Evolutionary conservation across 2,113 vertebrate species (phyloP).

Genomic region (Anseranas semipalmata): DNA sequence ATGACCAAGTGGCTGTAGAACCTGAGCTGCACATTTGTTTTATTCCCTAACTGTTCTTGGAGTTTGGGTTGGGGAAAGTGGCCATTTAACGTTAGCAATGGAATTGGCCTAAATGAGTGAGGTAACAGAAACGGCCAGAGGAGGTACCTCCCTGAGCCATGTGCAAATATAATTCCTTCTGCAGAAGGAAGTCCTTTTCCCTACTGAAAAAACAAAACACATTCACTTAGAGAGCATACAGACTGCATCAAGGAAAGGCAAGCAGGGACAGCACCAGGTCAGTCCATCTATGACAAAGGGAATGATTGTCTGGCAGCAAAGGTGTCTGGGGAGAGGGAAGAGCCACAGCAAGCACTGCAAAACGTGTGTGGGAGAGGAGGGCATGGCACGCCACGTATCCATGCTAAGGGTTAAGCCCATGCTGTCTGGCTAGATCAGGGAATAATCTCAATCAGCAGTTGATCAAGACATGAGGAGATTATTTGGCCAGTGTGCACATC

Average conservation of each 20-base stretch:
- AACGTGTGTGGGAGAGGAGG: neutral
- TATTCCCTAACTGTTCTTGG: neutral
- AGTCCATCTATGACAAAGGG: slow-evolving; percentile 14
- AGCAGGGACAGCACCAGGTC: slow-evolving; percentile 58
- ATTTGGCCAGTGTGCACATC: slow-evolving; percentile 65
- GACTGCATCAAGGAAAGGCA: slow-evolving; percentile 52
- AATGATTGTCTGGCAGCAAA: slow-evolving; percentile 63
- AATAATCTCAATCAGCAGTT: neutral
- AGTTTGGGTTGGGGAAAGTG: slow-evolving; percentile 13
- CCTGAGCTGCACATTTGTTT: neutral
- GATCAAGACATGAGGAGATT: neutral
- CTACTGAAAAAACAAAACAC: slow-evolving; percentile 18
- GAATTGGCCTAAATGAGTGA: slow-evolving; percentile 75
- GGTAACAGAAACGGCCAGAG: slow-evolving; percentile 78
- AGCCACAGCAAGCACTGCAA: slow-evolving; percentile 3
- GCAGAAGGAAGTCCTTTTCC: slow-evolving; percentile 54
- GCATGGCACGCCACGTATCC: neutral
- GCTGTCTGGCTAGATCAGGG: neutral
- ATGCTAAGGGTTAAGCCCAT: neutral
- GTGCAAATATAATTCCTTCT: slow-evolving; percentile 74
- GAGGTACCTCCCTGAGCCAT: slow-evolving; percentile 57
- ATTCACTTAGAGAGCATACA: slow-evolving; percentile 53
- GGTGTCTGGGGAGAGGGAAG: neutral
- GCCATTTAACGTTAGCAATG: slow-evolving; percentile 59
- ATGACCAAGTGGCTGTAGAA: neutral